These are phyloP conservation scores for Carassius auratus DNA, from an alignment of 2,113 vertebrate genomes.

Conservation along the genomic window DNA sequence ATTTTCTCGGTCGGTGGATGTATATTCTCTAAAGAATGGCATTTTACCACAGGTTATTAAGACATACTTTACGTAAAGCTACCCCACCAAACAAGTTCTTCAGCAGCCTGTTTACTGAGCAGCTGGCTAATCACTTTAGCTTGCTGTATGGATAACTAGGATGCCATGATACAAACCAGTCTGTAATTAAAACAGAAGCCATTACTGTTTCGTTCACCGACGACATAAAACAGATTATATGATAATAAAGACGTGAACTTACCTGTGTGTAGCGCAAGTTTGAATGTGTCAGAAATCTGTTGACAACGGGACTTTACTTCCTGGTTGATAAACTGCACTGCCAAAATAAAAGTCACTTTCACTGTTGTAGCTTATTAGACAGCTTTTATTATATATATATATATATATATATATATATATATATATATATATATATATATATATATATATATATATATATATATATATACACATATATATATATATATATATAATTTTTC, in stretches of 20 bases:
- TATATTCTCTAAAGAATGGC: not conserved
- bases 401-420: too few relatives aligned
- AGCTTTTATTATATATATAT: not conserved
- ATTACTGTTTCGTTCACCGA: not conserved
- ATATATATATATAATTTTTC: not conserved
- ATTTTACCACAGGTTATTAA: not conserved
- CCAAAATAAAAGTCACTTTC: conserved; percentile 44
- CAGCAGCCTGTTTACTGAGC: not conserved
- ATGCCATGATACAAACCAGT: not conserved
- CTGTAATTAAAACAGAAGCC: not conserved
- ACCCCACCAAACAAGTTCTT: conserved; percentile 13
- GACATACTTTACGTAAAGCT: not conserved
- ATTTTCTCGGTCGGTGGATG: not conserved
- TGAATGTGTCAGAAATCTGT: conserved; percentile 27
- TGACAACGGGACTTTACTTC: conserved; percentile 33
- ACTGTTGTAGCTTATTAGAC: not conserved
- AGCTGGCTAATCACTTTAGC: not conserved
- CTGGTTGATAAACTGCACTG: conserved; percentile 29
- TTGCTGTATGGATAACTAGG: not conserved
- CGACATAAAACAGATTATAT: not conserved
- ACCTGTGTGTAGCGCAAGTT: conserved; percentile 35
- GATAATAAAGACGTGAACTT: conserved; percentile 7
- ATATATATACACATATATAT: too few relatives aligned
- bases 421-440: too few relatives aligned
- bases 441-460: too few relatives aligned